A percentile compares a stretch with the other conserved stretches of the same genome.
Conservation (phyloP, 1,140 invertebrate species). For the Calosoma granatense region DNA sequence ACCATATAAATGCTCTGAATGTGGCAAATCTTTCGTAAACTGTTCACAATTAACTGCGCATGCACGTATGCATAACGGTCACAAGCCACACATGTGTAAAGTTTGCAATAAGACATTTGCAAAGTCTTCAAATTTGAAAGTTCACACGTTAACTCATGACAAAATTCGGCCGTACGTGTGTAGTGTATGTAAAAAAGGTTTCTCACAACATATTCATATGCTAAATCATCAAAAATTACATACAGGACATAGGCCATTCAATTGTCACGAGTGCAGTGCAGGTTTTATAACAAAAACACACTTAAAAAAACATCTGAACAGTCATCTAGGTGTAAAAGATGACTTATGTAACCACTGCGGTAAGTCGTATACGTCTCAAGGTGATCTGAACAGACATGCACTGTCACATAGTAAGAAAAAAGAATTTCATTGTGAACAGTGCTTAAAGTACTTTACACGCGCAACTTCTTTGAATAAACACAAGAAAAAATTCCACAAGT, state of each 20-base stretch:
- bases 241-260: slow-evolving; percentile 27
- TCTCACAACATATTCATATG: slow-evolving; percentile 16
- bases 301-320: slow-evolving; percentile 11
- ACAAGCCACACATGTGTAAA: slow-evolving; percentile 11
- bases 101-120: slow-evolving; percentile 12
- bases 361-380: slow-evolving; percentile 44
- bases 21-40: background rate
- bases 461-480: background rate
- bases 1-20: background rate
- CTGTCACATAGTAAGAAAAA: slow-evolving; percentile 2
- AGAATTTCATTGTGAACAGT: background rate
- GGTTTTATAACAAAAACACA: slow-evolving; percentile 12
- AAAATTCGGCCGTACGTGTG: slow-evolving; percentile 32
- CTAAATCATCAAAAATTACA: slow-evolving; percentile 27
- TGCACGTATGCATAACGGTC: background rate
- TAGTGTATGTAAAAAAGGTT: slow-evolving; percentile 13
- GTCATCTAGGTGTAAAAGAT: slow-evolving; percentile 48
- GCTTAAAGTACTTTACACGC: background rate
- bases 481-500: background rate
- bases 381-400: slow-evolving; percentile 23
- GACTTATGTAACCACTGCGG: slow-evolving; percentile 54
- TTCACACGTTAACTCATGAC: slow-evolving; percentile 34
- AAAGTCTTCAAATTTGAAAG: slow-evolving; percentile 21
- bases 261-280: slow-evolving; percentile 12
- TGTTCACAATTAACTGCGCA: background rate